These are phyloP conservation scores for Thalassophryne amazonica DNA, from an alignment of 2,797 vertebrate species.

Conservation along the genomic window DNA sequence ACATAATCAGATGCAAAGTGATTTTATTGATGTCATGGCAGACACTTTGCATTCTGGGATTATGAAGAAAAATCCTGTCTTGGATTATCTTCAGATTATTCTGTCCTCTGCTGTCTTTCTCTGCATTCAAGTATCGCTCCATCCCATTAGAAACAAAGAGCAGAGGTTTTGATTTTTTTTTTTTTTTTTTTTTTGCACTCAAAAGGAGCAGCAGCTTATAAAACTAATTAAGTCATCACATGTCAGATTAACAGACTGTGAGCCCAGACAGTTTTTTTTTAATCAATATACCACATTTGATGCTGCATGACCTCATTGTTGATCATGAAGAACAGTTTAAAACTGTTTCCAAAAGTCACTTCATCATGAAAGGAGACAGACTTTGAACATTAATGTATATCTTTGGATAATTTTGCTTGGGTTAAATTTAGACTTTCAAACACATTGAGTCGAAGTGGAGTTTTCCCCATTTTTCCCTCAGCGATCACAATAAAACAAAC, in stretches of 20 bases:
- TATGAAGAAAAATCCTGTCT: conserved; percentile 9
- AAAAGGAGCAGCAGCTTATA: conserved; percentile 57
- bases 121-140: too few species aligned
- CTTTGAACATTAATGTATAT: too few species aligned
- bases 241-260: conserved; percentile 58
- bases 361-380: not conserved
- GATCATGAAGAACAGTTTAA: not conserved
- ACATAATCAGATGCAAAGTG: too few species aligned
- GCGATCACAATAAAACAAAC: conserved; percentile 49
- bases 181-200: too few species aligned
- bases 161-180: conserved; percentile 12
- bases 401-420: too few species aligned
- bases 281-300: too few species aligned
- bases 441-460: conserved; percentile 9
- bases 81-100: conserved; percentile 18
- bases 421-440: too few species aligned
- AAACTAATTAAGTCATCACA: conserved; percentile 56
- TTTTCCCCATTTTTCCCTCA: conserved; percentile 29
- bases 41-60: conserved; percentile 8
- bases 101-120: not conserved
- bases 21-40: conserved; percentile 10
- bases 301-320: not conserved
- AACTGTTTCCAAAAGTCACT: not conserved
- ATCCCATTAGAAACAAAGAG: too few species aligned
- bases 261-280: too few species aligned